Evolutionary conservation across 2,888 invertebrate species (phyloP).

Genomic region (Linnaemya vulpina): DNA sequence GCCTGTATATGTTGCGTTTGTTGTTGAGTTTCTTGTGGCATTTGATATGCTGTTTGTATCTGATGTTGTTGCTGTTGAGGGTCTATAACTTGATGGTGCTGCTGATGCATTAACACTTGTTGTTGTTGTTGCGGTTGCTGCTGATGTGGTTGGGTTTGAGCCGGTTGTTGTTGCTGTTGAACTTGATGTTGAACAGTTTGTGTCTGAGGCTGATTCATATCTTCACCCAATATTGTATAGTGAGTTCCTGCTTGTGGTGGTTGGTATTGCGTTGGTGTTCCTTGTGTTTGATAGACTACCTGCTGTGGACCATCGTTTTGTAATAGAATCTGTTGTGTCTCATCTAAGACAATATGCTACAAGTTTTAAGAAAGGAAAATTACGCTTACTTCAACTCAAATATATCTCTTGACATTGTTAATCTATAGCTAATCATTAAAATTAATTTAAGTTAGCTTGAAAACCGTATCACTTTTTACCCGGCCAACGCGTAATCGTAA

Average conservation of each 20-base stretch:
- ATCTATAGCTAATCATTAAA: not conserved
- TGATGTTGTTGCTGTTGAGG: constrained; percentile 74
- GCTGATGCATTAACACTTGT: constrained; percentile 75
- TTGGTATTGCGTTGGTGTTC: constrained; percentile 75
- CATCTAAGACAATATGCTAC: constrained; percentile 66
- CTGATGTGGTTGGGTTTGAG: constrained; percentile 75
- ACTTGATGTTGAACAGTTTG: constrained; percentile 76
- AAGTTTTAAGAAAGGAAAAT: constrained; percentile 17
- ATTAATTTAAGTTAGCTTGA: too few relatives aligned
- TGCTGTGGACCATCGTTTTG: constrained; percentile 83
- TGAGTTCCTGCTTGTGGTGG: constrained; percentile 73
- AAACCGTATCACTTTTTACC: too few relatives aligned
- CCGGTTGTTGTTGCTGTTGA: constrained; percentile 75
- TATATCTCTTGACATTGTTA: not conserved
- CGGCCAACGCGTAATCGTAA: too few relatives aligned
- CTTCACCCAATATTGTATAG: constrained; percentile 74
- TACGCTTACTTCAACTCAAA: not conserved
- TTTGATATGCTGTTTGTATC: constrained; percentile 72
- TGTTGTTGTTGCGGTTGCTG: constrained; percentile 75
- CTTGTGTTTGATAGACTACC: constrained; percentile 82
- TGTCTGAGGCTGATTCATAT: constrained; percentile 77
- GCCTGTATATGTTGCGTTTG: constrained; percentile 76
- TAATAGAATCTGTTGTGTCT: constrained; percentile 76
- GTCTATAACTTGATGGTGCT: constrained; percentile 74
- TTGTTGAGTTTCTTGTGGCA: constrained; percentile 73